Evolutionary conservation across 2,888 invertebrate genomes (phyloP).

Genomic region (Ophion obscuratus): DNA sequence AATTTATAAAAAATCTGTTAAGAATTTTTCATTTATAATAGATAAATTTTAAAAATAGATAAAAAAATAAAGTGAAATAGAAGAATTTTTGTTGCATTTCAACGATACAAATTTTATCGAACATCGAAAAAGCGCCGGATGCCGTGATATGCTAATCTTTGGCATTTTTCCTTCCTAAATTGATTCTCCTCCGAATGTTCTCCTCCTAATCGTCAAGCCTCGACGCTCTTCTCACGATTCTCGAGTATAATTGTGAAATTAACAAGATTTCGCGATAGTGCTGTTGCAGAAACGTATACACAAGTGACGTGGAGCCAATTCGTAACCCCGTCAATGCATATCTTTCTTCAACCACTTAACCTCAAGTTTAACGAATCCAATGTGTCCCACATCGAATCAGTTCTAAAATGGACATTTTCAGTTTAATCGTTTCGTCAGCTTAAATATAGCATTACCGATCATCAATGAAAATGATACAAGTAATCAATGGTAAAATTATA

Average conservation of each 20-base stretch:
- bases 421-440: background rate
- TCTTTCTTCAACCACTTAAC: slow-evolving; percentile 62
- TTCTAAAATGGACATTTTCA: slow-evolving; percentile 36
- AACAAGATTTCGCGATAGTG: slow-evolving; percentile 52
- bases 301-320: slow-evolving; percentile 5
- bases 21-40: too few relatives aligned
- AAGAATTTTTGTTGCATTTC: background rate
- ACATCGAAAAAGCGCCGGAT: background rate
- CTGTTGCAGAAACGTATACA: slow-evolving; percentile 8
- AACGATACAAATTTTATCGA: background rate
- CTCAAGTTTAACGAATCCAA: slow-evolving; percentile 57
- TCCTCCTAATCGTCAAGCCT: background rate
- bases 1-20: too few relatives aligned
- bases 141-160: background rate
- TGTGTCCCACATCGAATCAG: slow-evolving; percentile 53
- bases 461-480: background rate
- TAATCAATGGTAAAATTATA: background rate
- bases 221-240: slow-evolving; percentile 31
- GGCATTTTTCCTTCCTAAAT: background rate
- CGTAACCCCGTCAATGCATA: slow-evolving; percentile 51
- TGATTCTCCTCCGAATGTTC: background rate
- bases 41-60: too few relatives aligned
- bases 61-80: too few relatives aligned
- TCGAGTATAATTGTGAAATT: slow-evolving; percentile 21
- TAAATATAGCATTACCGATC: slow-evolving; percentile 13